Evolutionary conservation across 2,797 vertebrate genomes (phyloP).

Genomic region (Bradypus variegatus): DNA sequence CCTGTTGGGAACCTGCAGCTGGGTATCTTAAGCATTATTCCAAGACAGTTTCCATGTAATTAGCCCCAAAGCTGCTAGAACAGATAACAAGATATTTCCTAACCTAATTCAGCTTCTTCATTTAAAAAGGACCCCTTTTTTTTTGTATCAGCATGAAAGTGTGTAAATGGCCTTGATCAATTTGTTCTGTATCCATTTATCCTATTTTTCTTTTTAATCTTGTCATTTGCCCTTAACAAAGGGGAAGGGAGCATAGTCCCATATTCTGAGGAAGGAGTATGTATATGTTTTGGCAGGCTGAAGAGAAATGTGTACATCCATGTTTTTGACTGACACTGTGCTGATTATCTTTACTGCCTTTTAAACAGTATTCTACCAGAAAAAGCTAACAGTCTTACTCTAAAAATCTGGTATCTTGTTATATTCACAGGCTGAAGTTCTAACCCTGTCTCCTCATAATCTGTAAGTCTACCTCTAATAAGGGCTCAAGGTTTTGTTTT

Average conservation of each 20-base stretch:
- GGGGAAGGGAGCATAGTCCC: not conserved
- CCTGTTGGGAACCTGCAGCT: not conserved
- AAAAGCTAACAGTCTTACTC: not conserved
- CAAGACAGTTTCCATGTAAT: not conserved
- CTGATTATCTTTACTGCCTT: not conserved
- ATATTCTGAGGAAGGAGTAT: not conserved
- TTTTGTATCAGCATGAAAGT: not conserved
- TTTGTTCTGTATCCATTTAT: constrained; percentile 9
- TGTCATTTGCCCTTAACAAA: not conserved
- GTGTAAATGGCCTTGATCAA: not conserved
- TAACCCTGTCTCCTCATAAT: not conserved
- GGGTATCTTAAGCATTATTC: not conserved
- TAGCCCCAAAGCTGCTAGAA: not conserved
- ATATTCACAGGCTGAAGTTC: not conserved
- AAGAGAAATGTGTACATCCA: not conserved
- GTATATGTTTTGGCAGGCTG: not conserved
- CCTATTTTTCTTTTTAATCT: not conserved
- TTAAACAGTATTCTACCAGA: not conserved
- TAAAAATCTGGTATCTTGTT: not conserved
- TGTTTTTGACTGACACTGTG: not conserved
- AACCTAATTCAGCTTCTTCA: not conserved
- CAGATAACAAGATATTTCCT: not conserved
- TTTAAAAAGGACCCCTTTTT: not conserved
- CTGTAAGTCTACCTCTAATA: not conserved
- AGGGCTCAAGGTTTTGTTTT: not conserved